Evolutionary conservation across 2,888 invertebrate genomes (phyloP).

Genomic region (Agrochola litura): DNA sequence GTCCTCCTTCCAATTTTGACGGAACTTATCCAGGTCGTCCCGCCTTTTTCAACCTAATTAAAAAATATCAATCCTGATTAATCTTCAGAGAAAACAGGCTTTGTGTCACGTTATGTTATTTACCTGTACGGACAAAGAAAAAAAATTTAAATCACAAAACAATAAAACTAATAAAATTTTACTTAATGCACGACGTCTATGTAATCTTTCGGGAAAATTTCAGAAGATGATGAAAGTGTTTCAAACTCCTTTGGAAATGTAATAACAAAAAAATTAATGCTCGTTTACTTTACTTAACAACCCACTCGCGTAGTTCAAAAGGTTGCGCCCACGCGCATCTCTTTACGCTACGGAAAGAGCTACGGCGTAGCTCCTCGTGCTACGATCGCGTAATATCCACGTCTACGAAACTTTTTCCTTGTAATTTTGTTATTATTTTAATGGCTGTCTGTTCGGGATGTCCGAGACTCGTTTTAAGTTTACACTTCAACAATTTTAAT

Average conservation of each 20-base stretch:
- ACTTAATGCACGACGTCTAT: neutral
- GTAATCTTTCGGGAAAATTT: slow-evolving; percentile 8
- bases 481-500: neutral
- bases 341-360: neutral
- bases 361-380: slow-evolving; percentile 5
- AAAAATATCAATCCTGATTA: neutral
- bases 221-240: neutral
- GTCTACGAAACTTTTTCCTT: neutral
- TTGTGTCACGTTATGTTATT: neutral
- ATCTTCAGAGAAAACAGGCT: neutral
- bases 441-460: neutral
- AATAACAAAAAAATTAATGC: slow-evolving; percentile 5
- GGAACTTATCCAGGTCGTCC: too few relatives aligned
- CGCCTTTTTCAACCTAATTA: neutral
- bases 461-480: neutral
- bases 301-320: slow-evolving; percentile 7
- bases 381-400: neutral
- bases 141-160: neutral
- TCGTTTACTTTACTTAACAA: neutral
- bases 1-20: too few relatives aligned
- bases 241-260: slow-evolving; percentile 4
- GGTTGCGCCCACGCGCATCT: slow-evolving; percentile 17
- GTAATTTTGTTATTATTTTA: neutral
- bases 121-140: neutral
- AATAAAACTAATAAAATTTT: neutral